Evolutionary conservation across 2,797 vertebrate genomes (phyloP), one percentile per base, ranked within the genome.

Genomic region (Furcifer pardalis): DNA sequence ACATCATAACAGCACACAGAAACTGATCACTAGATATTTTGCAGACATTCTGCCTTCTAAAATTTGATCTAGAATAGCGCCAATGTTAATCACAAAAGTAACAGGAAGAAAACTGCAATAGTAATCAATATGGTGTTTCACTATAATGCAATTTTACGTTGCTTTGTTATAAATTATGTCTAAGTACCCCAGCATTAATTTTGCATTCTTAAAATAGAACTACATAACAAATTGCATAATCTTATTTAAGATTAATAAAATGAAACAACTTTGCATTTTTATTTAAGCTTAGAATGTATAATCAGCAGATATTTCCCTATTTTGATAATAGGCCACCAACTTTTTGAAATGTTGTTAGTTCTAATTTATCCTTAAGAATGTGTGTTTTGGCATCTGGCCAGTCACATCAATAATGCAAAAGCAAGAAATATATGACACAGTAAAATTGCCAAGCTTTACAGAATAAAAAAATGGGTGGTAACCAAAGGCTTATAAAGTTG

Each of bases 261-360:
- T 81, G 68, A 74, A 89, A 89, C 73, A 91, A 86, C 89, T 90
- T 88, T 89, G 89, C 89, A 90, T 91, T 90, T 93, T 93, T 93
- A 93, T 92, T 93, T 92, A 88, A 90, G 89, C 88, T 86, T 88
- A 63, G 85, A 93, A 92, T 89, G 90, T 91, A 91, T 80, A 88
- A 93, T 85, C 91, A 90, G 88, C 79, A 88, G 62, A 92, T 79
- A 88, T 91, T 82, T 82, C 89, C 82, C 86, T 87, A 91, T 82
- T 83, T 89, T 89, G 89, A 92, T 56, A 90, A 94, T 93, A 92
- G 93, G 91, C 91, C 92, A 93, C 93, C 92, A 93, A 92, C 83
- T 90, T 85, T 91, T 88, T 81, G 77, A 91, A 92, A 86, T 87
- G 87, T 72, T 88, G 85, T 88, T 90, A 89, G 65, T 71, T 72